Base-by-base conservation (phyloP, 1,140 invertebrate genomes). In the Aleiodes sp. region DNA sequence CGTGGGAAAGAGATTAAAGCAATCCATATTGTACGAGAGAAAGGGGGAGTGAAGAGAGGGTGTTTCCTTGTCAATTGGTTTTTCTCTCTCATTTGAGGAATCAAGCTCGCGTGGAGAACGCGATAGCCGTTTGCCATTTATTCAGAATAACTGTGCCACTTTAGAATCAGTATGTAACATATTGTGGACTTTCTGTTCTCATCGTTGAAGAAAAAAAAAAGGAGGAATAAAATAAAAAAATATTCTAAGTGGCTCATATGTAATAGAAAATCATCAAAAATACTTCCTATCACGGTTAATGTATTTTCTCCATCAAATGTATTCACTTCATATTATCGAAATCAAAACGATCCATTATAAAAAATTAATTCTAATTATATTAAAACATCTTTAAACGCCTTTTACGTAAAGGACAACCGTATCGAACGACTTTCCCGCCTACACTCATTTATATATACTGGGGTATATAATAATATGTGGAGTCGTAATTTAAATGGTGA, bases 61-160 rank as follows among this genome's bases (percentile, higher is more conserved):
- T 41, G 19, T 63, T 43, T 43, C 37, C 64, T 57, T 35, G 28
- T 31, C 33, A 41, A 62, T 29, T 68, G 21, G 28, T 35, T 12
- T 68, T 62, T 68, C 59, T 61, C 60, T 60, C 35, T 10, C 14
- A 24, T 28, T 67, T 60, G 19, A 26, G 33, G n/a, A 24, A 62
- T 43, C 66, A 68, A 68, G 57, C 59, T 68, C 56, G 66, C 66
- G 59, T 68, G 59, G 66, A 59, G 59, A 68, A 68, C 57, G 33
- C 52, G 66, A 68, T 68, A 68, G 57, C 59, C 33, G 66, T 68
- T 61, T 68, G 57, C 66, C 59, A 68, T 62, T 68, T 68, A 68
- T 68, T 62, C 59, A 59, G 65, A 67, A 67, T 33, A 67, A 41
- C 65, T 60, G 65, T 60, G 65, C 65, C 57, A 67, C 65, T 57